These are phyloP conservation scores for Lucinisca nassula DNA, from an alignment of 2,888 invertebrate genomes.

Conservation along the genomic window DNA sequence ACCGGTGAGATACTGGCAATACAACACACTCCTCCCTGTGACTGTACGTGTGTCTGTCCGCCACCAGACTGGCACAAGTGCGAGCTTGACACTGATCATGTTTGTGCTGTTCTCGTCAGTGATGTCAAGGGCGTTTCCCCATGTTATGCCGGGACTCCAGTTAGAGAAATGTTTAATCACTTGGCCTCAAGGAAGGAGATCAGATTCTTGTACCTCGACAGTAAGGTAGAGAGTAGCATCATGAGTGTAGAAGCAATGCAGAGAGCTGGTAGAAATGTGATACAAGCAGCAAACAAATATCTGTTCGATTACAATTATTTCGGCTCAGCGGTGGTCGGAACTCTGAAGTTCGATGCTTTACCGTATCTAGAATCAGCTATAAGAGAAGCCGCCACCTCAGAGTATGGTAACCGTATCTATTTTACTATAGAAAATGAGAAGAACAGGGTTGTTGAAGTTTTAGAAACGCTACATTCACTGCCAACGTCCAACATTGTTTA, in stretches of 20 bases:
- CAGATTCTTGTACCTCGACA: constrained; percentile 11
- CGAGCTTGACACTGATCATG: neutral
- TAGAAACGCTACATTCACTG: neutral
- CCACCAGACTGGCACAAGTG: constrained; percentile 9
- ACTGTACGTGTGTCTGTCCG: constrained; percentile 35
- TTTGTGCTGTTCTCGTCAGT: constrained; percentile 25
- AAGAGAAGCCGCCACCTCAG: neutral
- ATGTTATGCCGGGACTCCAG: constrained; percentile 9
- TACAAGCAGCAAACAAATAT: neutral
- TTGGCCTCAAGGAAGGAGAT: constrained; percentile 4
- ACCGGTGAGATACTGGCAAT: constrained; percentile 1
- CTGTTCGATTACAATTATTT: neutral
- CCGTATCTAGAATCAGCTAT: neutral
- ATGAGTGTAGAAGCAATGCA: neutral
- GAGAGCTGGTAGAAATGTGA: neutral
- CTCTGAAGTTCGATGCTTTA: neutral
- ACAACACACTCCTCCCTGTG: constrained; percentile 28
- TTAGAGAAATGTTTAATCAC: neutral
- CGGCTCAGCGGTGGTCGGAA: neutral
- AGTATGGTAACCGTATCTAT: constrained; percentile 2
- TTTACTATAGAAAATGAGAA: constrained; percentile 15
- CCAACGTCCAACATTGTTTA: constrained; percentile 10
- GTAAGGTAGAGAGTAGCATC: neutral
- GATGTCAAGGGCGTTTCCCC: constrained; percentile 3
- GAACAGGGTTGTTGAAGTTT: neutral